phyloP scores from a whole-genome alignment of 1,140 invertebrate species.

The Nomia melanderi region DNA sequence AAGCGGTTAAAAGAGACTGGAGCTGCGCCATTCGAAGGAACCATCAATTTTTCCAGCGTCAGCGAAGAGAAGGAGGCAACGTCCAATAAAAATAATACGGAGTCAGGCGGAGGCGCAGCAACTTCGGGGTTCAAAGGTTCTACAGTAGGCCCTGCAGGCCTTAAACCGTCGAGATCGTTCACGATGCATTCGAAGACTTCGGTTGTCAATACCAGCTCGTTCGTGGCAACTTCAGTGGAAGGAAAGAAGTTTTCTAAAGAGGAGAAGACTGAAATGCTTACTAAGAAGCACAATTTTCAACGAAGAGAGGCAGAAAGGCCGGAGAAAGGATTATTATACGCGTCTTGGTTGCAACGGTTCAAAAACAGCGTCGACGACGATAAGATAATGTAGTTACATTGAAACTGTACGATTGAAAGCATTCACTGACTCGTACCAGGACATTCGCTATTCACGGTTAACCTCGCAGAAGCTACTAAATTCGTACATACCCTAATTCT shows the following conservation, averaged over 20 bases:
- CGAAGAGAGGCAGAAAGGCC: constrained; percentile 2
- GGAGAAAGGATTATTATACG: constrained; percentile 62
- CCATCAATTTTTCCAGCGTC: not conserved
- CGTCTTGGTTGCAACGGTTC: constrained; percentile 62
- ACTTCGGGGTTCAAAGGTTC: too few species aligned
- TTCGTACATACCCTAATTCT: too few species aligned
- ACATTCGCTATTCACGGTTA: too few species aligned
- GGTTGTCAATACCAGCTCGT: too few species aligned
- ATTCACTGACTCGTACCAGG: too few species aligned
- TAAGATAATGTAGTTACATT: constrained; percentile 7
- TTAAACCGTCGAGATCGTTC: not conserved
- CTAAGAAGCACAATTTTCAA: not conserved
- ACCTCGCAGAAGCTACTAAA: too few species aligned
- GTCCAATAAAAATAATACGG: not conserved
- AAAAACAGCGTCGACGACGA: constrained; percentile 17
- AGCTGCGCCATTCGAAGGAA: not conserved
- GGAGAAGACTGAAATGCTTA: not conserved
- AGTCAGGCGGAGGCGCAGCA: too few species aligned
- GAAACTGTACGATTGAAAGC: too few species aligned
- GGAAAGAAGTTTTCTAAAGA: too few species aligned
- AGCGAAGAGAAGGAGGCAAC: not conserved
- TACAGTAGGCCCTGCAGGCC: not conserved
- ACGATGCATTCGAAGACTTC: not conserved
- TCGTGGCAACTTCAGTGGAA: too few species aligned
- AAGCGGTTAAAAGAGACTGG: not conserved